These are phyloP conservation scores for Salminus brasiliensis DNA, from an alignment of 2,113 vertebrate species.

Conservation along the genomic window DNA sequence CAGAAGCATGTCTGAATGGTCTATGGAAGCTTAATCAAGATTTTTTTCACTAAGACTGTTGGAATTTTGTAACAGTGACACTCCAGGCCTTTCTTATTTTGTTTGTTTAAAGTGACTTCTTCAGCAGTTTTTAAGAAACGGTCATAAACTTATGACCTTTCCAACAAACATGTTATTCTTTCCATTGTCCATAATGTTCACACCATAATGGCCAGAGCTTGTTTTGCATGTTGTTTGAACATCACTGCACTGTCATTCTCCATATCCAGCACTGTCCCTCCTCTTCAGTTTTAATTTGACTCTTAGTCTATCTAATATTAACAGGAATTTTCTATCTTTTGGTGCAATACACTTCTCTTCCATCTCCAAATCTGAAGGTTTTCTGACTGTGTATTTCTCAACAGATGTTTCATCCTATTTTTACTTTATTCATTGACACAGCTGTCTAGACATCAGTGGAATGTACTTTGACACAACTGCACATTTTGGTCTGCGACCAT, in stretches of 20 bases:
- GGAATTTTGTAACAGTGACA: too few species aligned
- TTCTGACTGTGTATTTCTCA: too few species aligned
- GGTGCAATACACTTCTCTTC: conserved; percentile 2
- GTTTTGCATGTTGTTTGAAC: too few species aligned
- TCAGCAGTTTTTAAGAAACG: conserved; percentile 29
- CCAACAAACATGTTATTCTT: conserved; percentile 19
- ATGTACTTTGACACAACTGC: too few species aligned
- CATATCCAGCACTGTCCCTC: conserved; percentile 31
- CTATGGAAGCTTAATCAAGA: conserved; percentile 1
- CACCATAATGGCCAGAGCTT: too few species aligned
- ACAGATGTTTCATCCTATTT: too few species aligned
- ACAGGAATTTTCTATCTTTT: conserved; percentile 28
- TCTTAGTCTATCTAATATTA: conserved; percentile 30
- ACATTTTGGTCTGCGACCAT: too few species aligned
- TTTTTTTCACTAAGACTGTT: conserved; percentile 9
- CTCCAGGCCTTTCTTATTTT: neutral
- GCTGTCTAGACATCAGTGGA: too few species aligned
- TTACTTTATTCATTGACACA: too few species aligned
- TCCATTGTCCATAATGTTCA: too few species aligned
- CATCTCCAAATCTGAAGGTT: conserved; percentile 37
- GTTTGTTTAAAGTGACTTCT: conserved; percentile 31
- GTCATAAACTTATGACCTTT: neutral
- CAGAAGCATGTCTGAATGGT: conserved; percentile 7
- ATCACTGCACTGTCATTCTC: conserved; percentile 16
- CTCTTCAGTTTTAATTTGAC: conserved; percentile 39